Base-by-base conservation (phyloP, 2,113 vertebrate genomes). In the Taxidea taxus region DNA sequence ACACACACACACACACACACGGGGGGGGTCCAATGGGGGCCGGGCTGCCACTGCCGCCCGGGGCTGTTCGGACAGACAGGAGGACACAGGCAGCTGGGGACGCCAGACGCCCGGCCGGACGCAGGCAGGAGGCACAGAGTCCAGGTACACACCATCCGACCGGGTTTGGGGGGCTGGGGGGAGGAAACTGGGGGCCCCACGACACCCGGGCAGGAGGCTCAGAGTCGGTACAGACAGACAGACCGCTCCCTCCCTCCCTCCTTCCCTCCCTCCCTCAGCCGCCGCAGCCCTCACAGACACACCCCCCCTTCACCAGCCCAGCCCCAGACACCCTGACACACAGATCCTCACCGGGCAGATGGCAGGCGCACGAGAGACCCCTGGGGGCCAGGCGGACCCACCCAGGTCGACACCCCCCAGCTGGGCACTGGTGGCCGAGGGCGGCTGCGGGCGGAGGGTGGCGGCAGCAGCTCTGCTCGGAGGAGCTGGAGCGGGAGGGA, bases 221-320 rank as follows among this genome's bases (percentile, higher is more conserved):
- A 37, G 93, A 81, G 84, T 88, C 29, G 5, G 54, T 66, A 56
- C 87, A 81, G 97, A 95, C 94, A 95, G 90, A 94, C 94, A 93
- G 96, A 93, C 86, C 89, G 88, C 96, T 94, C 97, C 82, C 96
- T 93, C 83, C 81, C 90, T 74, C 95, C 68, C 91, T 81, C 68
- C 44, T 47, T n/a, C 83, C 77, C 56, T 56, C 56, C 56, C 56
- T 56, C 20, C 20, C 86, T 42, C 68, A 4, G 87, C 96, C 34
- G 75, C 97, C 2, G 97, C 97, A 97, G 94, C 96, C 95, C 90
- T 92, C 34, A 88, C 94, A 97, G 97, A 98, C 98, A 98, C 98
- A 97, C 98, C 87, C 97, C 97, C 96, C 97, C 95, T 85, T 58
- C 83, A 21, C 49, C 86, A 75, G 86, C 94, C 75, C 96, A 74